These are phyloP conservation scores for Pocillopora meandrina DNA, from an alignment of 92 coral and sea anemone genomes.

Conservation along the genomic window DNA sequence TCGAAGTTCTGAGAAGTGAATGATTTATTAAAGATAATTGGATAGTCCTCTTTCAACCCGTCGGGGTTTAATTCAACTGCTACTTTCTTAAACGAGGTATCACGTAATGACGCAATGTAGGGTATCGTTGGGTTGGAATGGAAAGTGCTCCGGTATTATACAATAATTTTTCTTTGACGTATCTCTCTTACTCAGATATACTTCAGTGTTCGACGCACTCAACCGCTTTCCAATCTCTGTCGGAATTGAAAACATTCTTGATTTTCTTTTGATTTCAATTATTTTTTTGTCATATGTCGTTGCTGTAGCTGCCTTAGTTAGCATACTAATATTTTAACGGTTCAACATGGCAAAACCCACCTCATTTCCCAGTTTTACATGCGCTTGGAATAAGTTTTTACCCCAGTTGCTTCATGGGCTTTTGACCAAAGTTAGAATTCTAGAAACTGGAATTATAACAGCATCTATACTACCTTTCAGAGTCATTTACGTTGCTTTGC, in stretches of 20 bases:
- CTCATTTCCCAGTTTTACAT: background rate
- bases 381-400: background rate
- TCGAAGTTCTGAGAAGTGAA: background rate
- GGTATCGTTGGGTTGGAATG: background rate
- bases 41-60: background rate
- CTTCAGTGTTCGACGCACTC: background rate
- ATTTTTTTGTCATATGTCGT: background rate
- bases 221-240: too few relatives aligned
- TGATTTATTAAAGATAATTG: background rate
- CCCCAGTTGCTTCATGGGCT: background rate
- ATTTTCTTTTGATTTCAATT: background rate
- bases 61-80: background rate
- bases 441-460: too few relatives aligned
- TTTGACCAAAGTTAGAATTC: too few relatives aligned
- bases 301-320: background rate
- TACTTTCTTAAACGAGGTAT: background rate
- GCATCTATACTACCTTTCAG: too few relatives aligned
- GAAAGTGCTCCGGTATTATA: background rate
- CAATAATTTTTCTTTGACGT: background rate
- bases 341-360: background rate
- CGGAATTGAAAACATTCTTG: background rate
- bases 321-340: background rate
- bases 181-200: background rate
- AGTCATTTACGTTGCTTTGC: too few relatives aligned
- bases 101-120: too few relatives aligned